phyloP scores from a whole-genome alignment of 2,888 invertebrate species.

The Dioctria rufipes region DNA sequence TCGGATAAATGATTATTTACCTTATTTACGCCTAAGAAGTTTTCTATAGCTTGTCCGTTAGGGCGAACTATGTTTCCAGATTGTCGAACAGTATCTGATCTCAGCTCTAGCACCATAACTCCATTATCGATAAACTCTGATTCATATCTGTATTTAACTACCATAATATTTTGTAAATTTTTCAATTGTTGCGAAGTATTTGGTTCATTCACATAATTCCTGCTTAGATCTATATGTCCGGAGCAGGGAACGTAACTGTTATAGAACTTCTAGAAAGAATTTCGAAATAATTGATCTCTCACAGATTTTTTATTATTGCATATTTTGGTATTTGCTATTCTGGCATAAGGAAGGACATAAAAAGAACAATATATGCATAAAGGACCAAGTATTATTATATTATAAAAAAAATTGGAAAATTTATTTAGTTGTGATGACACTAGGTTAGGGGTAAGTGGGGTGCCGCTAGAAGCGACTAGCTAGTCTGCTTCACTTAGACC shows the following conservation, averaged over 20 bases:
- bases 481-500: no score
- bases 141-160: conserved; percentile 93
- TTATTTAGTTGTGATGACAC: no score
- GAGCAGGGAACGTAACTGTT: conserved; percentile 70
- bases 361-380: conserved; percentile 93
- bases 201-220: conserved; percentile 84
- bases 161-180: conserved; percentile 91
- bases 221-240: conserved; percentile 96
- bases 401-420: conserved; percentile 73
- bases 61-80: conserved; percentile 89
- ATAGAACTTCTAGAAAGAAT: no score
- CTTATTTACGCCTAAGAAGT: conserved; percentile 97
- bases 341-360: conserved; percentile 95
- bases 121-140: conserved; percentile 91
- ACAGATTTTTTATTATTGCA: conserved; percentile 74
- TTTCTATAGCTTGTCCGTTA: conserved; percentile 90
- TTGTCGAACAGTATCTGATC: conserved; percentile 96
- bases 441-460: no score
- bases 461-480: no score
- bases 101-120: conserved; percentile 89
- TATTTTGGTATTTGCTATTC: conserved; percentile 94
- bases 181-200: conserved; percentile 92
- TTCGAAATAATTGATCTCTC: no score
- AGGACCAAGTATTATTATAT: conserved; percentile 89
- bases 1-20: conserved; percentile 69